Conservation (phyloP, 2,113 vertebrate genomes). For the Tenrec ecaudatus region DNA sequence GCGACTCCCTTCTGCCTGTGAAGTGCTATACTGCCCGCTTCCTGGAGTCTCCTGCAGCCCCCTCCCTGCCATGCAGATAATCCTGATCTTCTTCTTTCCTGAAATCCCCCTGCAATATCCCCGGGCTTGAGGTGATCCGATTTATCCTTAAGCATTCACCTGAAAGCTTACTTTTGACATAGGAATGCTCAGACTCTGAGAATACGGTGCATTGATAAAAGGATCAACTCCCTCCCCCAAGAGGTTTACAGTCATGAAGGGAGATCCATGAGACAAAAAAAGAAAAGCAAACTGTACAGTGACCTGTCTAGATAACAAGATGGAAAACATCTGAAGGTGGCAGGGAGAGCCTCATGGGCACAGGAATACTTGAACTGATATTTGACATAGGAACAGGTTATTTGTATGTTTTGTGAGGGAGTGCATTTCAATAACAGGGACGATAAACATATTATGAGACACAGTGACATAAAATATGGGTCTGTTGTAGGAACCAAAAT, state of each 20-base stretch:
- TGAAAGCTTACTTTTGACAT: background rate
- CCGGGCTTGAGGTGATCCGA: background rate
- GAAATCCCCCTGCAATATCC: accelerated
- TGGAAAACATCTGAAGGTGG: background rate
- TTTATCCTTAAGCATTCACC: background rate
- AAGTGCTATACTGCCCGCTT: background rate
- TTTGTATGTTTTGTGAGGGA: background rate
- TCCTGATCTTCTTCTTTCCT: background rate
- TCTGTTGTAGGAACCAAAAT: background rate
- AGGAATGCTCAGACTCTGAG: background rate
- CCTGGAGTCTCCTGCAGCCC: background rate
- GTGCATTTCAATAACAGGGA: background rate
- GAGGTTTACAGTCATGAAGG: background rate
- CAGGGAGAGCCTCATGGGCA: background rate
- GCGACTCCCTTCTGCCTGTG: accelerated
- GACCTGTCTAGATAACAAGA: background rate
- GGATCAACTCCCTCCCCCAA: background rate
- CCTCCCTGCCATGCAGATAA: background rate
- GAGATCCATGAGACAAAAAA: background rate
- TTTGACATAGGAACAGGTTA: background rate
- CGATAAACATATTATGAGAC: background rate
- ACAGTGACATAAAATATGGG: background rate
- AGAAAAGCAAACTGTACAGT: background rate
- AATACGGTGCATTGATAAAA: background rate
- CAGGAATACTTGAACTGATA: background rate